Percentiles rank a stretch among this genome's conserved stretches.
Evolutionary conservation across 1,140 invertebrate species (phyloP).

Genomic region (Zaprionus vittiger): DNA sequence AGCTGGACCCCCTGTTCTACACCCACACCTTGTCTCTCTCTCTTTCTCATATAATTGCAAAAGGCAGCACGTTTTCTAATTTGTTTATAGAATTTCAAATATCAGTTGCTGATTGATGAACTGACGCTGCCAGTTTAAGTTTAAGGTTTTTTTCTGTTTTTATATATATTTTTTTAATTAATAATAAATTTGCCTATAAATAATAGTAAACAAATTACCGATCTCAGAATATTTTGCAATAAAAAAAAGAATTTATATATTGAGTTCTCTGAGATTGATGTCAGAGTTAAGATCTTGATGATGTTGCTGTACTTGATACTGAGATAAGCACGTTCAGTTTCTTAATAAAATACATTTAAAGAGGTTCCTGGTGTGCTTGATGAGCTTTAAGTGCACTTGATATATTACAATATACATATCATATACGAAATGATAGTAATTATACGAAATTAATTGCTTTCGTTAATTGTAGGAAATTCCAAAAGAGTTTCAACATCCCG

Average conservation of each 20-base stretch:
- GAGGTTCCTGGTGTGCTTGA: neutral
- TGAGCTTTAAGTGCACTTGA: neutral
- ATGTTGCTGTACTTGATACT: conserved; percentile 14
- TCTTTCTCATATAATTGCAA: conserved; percentile 35
- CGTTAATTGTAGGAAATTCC: conserved; percentile 2
- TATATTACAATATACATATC: neutral
- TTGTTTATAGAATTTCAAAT: conserved; percentile 70
- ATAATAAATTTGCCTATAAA: conserved; percentile 72
- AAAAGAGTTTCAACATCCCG: neutral
- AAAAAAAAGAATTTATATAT: conserved; percentile 24
- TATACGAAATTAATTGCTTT: neutral
- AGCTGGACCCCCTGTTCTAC: neutral
- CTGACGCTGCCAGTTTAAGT: conserved; percentile 38
- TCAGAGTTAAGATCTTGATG: conserved; percentile 35
- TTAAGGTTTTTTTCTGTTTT: conserved; percentile 3
- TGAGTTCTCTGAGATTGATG: conserved; percentile 33
- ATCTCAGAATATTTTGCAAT: conserved; percentile 15
- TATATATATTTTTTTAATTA: conserved; percentile 49
- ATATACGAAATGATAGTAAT: neutral
- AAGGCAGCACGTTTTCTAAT: conserved; percentile 63
- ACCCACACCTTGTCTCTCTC: neutral
- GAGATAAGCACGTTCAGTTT: conserved; percentile 37
- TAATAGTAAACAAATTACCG: conserved; percentile 49
- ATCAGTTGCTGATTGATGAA: conserved; percentile 67
- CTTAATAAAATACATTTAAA: conserved; percentile 17